Conservation (phyloP, 1,140 invertebrate genomes). For the Zaprionus lachaisei region DNA sequence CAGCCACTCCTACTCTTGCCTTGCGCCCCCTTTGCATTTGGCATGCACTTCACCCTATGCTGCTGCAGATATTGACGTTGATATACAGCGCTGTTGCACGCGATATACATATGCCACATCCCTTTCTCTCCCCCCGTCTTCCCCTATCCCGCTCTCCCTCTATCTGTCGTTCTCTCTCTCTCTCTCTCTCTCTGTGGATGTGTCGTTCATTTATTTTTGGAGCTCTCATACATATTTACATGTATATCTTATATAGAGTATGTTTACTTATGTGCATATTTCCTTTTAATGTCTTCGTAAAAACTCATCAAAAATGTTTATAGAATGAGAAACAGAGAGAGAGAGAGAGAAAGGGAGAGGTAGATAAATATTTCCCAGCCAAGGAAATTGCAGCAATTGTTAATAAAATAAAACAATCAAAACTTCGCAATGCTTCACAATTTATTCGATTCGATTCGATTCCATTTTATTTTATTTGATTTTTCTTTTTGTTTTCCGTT, state of each 20-base stretch:
- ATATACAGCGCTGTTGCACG: slow-evolving; percentile 78
- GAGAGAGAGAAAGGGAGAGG: background rate
- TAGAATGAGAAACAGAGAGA: slow-evolving; percentile 2
- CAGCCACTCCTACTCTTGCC: slow-evolving; percentile 62
- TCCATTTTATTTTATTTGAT: background rate
- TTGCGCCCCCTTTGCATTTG: slow-evolving; percentile 33
- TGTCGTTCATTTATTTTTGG: slow-evolving; percentile 79
- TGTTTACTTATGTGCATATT: slow-evolving; percentile 5
- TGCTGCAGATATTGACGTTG: slow-evolving; percentile 80
- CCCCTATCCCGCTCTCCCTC: no score
- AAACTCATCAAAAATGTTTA: slow-evolving; percentile 24
- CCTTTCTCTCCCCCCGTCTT: background rate
- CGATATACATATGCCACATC: slow-evolving; percentile 51
- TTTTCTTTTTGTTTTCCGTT: slow-evolving; percentile 32
- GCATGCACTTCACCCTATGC: slow-evolving; percentile 77
- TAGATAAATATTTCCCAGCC: slow-evolving; percentile 10
- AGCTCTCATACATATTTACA: slow-evolving; percentile 42
- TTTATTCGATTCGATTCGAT: background rate
- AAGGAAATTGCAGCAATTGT: slow-evolving; percentile 20
- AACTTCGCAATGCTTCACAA: background rate
- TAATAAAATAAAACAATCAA: slow-evolving; percentile 5
- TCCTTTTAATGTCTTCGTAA: slow-evolving; percentile 6
- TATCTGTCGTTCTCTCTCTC: background rate
- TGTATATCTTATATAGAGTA: slow-evolving; percentile 20
- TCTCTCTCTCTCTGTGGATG: slow-evolving; percentile 14